Conservation (phyloP, 2,888 invertebrate genomes). For the Tenthredo scrophulariae region DNA sequence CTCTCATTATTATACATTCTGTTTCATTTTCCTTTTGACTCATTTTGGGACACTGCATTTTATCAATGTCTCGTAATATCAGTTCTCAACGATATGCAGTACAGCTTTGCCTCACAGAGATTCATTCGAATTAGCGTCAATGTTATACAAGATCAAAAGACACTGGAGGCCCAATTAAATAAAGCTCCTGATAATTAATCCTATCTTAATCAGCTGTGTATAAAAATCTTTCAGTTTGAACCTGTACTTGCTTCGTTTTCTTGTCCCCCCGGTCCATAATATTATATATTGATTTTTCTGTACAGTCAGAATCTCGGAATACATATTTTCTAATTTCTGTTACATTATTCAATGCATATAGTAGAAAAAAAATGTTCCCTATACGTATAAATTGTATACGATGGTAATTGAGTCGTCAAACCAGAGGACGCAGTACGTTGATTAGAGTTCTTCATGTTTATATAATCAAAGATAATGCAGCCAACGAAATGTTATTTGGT, state of each 20-base stretch:
- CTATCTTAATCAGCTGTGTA: background rate
- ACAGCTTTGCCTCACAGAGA: background rate
- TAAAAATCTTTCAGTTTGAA: background rate
- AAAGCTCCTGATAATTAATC: background rate
- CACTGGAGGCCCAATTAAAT: background rate
- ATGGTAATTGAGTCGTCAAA: background rate
- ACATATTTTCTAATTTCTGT: background rate
- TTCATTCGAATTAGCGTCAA: background rate
- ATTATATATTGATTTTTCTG: background rate
- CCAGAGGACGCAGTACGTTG: background rate
- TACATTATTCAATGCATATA: background rate
- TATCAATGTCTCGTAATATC: background rate
- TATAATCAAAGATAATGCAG: background rate
- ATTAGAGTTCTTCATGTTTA: background rate
- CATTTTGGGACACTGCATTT: background rate
- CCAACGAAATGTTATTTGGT: conserved; percentile 31
- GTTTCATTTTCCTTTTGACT: background rate
- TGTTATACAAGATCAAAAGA: background rate
- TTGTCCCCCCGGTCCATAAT: background rate
- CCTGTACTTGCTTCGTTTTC: background rate
- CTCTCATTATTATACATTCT: background rate
- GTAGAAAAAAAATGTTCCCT: background rate
- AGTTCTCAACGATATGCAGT: background rate
- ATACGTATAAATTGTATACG: too few species aligned
- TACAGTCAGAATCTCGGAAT: background rate